Conservation (phyloP, 2,113 vertebrate species). For the Gnathonemus echidnorhynchus region DNA sequence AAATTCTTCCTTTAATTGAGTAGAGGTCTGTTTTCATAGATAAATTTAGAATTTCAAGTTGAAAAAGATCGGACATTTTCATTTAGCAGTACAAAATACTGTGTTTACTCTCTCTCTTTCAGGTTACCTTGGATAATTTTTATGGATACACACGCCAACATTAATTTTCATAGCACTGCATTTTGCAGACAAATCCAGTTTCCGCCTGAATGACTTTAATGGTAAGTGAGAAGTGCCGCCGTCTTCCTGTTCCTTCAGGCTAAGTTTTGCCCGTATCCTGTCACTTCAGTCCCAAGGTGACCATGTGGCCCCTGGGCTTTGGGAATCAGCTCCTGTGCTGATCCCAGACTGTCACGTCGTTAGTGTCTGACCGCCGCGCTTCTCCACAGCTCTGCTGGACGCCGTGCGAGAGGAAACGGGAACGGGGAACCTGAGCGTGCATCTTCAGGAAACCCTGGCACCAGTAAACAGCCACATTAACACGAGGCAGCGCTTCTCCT, state of each 20-base stretch:
- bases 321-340: neutral
- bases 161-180: constrained; percentile 29
- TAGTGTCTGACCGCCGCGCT: neutral
- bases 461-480: neutral
- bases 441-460: neutral
- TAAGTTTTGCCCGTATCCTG: constrained; percentile 45
- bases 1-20: no score
- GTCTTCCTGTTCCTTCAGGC: constrained; percentile 52
- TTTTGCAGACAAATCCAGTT: constrained; percentile 48
- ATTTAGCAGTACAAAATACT: neutral
- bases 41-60: no score
- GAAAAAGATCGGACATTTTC: neutral
- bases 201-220: constrained; percentile 59
- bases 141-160: constrained; percentile 50
- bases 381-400: neutral
- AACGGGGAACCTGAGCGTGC: neutral
- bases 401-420: neutral
- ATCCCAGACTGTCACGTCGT: neutral
- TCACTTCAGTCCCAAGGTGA: constrained; percentile 40
- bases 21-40: no score
- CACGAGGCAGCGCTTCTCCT: neutral
- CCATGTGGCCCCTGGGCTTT: constrained; percentile 40
- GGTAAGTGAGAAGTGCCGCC: constrained; percentile 56
- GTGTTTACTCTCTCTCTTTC: neutral
- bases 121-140: neutral